These are phyloP conservation scores for Blera fallax DNA, from an alignment of 2,888 invertebrate genomes.

Conservation along the genomic window DNA sequence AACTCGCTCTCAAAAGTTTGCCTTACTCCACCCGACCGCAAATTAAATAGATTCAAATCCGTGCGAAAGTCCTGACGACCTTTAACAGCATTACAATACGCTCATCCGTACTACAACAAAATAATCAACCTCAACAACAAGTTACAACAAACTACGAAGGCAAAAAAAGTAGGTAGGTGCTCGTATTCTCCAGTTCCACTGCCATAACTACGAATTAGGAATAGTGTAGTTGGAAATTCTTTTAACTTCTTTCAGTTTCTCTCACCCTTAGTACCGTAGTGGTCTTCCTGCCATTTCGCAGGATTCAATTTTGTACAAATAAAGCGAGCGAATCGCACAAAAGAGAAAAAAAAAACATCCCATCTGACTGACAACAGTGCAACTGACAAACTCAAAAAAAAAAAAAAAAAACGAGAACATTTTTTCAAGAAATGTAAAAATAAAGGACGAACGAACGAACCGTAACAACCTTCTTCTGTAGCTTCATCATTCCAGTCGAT, in stretches of 20 bases:
- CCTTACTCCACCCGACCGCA: neutral
- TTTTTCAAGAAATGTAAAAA: conserved; percentile 29
- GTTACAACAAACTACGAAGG: neutral
- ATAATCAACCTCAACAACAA: neutral
- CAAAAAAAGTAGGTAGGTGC: neutral
- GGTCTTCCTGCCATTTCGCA: conserved; percentile 22
- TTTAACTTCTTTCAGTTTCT: neutral
- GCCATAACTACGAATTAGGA: neutral
- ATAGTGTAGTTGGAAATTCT: neutral
- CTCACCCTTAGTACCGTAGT: neutral
- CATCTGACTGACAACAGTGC: conserved; percentile 41
- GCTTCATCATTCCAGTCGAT: conserved; percentile 57
- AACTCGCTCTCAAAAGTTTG: neutral
- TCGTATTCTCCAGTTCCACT: neutral
- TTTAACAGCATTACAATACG: neutral
- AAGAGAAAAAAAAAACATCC: neutral
- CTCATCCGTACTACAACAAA: neutral
- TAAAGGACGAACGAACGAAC: neutral
- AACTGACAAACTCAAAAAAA: conserved; percentile 35
- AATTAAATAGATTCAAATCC: neutral
- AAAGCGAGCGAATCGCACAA: neutral
- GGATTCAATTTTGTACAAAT: conserved; percentile 34
- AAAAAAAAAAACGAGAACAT: neutral
- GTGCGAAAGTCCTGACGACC: neutral
- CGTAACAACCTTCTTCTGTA: conserved; percentile 36